Conservation (phyloP, 2,797 vertebrate species). For the Falco biarmicus region DNA sequence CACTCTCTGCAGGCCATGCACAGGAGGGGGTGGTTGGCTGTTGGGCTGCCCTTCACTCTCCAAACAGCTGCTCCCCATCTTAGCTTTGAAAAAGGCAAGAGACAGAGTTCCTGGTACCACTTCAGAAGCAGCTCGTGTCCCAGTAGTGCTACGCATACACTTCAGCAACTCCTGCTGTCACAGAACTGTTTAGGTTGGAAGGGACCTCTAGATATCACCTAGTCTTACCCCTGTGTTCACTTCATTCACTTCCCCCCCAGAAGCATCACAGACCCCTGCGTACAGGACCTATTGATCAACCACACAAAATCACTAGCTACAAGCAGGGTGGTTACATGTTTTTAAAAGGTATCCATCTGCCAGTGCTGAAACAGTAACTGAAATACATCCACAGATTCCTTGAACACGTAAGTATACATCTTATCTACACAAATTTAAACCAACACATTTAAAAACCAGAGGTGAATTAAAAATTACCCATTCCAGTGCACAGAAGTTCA, state of each 20-base stretch:
- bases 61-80: neutral
- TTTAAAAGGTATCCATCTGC: neutral
- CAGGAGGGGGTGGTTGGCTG: neutral
- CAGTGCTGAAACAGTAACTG: neutral
- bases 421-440: neutral
- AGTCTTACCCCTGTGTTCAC: rapidly evolving
- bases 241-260: neutral
- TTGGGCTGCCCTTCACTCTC: neutral
- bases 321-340: neutral
- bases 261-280: neutral
- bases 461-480: neutral
- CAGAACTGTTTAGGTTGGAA: neutral
- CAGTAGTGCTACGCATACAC: rapidly evolving
- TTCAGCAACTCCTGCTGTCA: neutral
- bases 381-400: neutral
- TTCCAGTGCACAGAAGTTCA: neutral
- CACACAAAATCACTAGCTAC: neutral
- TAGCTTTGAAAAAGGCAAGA: neutral
- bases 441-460: neutral
- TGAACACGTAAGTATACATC: rapidly evolving
- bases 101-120: neutral
- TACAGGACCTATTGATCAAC: neutral
- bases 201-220: neutral
- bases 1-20: neutral
- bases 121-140: neutral